Conservation (phyloP, 2,113 vertebrate genomes). For the Poicephalus gulielmi region DNA sequence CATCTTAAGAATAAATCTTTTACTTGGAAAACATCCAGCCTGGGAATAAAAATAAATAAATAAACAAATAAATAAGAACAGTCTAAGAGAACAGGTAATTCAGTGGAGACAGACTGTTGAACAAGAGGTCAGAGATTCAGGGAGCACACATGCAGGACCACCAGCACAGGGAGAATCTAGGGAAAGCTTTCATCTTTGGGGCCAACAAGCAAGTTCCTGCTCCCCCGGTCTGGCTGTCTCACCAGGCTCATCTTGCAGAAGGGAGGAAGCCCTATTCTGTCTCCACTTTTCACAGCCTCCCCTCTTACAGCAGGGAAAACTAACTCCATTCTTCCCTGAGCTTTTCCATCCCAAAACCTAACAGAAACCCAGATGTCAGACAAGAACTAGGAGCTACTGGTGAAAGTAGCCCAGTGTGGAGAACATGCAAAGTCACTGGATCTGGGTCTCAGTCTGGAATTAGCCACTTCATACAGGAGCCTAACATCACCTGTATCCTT, state of each 20-base stretch:
- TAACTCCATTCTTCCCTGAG: background rate
- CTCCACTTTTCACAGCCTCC: background rate
- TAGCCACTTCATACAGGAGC: rapidly evolving
- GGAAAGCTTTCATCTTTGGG: background rate
- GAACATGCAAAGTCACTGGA: background rate
- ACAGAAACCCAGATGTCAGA: background rate
- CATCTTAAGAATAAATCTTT: conserved; percentile 28
- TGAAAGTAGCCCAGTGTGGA: background rate
- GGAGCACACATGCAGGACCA: background rate
- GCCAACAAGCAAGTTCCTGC: background rate
- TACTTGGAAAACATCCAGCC: conserved; percentile 30
- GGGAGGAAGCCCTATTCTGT: background rate
- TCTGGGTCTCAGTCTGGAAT: background rate
- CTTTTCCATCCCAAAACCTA: background rate
- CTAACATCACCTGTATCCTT: background rate
- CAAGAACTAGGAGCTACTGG: background rate
- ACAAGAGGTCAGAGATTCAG: background rate
- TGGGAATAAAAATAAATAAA: background rate
- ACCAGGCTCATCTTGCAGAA: background rate
- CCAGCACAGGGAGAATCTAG: background rate
- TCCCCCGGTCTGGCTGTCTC: background rate
- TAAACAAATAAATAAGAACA: background rate
- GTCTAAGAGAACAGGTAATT: background rate
- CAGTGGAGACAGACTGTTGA: background rate
- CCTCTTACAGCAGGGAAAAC: background rate